These are phyloP conservation scores for Eleutherodactylus coqui DNA, from an alignment of 2,797 vertebrate genomes.

Conservation along the genomic window DNA sequence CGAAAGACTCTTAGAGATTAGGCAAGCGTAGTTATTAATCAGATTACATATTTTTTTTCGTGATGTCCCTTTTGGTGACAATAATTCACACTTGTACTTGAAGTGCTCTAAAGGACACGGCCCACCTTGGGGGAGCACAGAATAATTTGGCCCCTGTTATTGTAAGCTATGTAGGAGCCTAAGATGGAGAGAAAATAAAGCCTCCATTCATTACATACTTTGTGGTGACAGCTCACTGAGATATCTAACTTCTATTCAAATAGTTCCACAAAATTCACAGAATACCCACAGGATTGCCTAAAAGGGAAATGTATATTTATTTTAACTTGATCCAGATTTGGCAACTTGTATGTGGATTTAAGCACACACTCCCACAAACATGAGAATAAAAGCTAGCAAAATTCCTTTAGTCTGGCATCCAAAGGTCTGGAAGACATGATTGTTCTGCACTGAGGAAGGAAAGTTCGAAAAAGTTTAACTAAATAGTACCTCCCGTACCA, in stretches of 20 bases:
- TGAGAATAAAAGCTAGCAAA: neutral
- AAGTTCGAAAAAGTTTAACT: neutral
- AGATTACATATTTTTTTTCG: neutral
- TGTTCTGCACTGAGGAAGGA: too few species aligned
- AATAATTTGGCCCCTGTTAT: slow-evolving; percentile 68
- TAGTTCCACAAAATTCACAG: slow-evolving; percentile 64
- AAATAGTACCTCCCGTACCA: neutral
- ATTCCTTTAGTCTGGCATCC: neutral
- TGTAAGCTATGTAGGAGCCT: slow-evolving; percentile 60
- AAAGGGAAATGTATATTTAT: slow-evolving; percentile 68
- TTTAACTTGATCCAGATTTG: slow-evolving; percentile 59
- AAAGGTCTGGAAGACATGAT: neutral
- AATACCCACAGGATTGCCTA: slow-evolving; percentile 65
- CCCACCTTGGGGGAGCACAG: slow-evolving; percentile 72
- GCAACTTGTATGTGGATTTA: slow-evolving; percentile 1
- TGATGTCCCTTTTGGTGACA: slow-evolving; percentile 11
- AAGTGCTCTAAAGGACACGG: slow-evolving; percentile 63
- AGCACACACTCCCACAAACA: neutral
- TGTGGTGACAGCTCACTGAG: slow-evolving; percentile 65
- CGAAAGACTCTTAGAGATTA: neutral
- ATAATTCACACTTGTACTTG: slow-evolving; percentile 52
- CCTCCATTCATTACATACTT: slow-evolving; percentile 70
- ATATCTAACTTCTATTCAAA: slow-evolving; percentile 69
- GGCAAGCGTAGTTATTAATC: neutral
- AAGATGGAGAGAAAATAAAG: slow-evolving; percentile 67